Evolutionary conservation across 2,797 vertebrate species (phyloP), one percentile per base, ranked within the genome.

Genomic region (Rhinichthys osculus): DNA sequence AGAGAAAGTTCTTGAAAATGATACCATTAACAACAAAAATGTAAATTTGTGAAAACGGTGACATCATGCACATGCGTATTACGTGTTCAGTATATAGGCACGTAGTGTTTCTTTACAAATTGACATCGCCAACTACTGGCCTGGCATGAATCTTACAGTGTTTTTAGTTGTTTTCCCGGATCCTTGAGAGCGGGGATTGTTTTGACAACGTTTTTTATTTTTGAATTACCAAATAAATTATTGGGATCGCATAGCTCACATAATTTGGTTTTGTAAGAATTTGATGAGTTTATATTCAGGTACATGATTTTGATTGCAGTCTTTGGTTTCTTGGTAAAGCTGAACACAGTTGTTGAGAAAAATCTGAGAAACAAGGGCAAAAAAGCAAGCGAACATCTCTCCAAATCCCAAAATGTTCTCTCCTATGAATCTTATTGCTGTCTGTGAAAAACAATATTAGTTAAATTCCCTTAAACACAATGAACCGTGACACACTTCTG

Each of bases 391-490:
- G 1, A 76, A 76, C 33, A 19, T 33, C 47, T 52, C 47, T 35
- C 19, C 10, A 23, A 14, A 73, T 50, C 9, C 27, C 9, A 50
- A 73, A 8, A 76, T 11, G 19, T 33, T 11, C 47, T 33, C 3
- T 35, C 3, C 19, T 13, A 35, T 7, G 30, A 38, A 77, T 77
- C 50, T 4, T 77, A 23, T 1, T 38, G 50, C 11, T 0, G 50
- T 21, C 19, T 13, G 23, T 38, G 30, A 38, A 76, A 76, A 76
- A 76, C 21, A 7, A 23, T 23, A 35, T 13, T 11, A 19, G 16
- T 8, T 50, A 30, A 50, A 73, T 9, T 73, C 71, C 27, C n/a
- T 73, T 14, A 54, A 76, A 54, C 73, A 76, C 73, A 76, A 54
- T 4, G 50, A 77, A 54, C 73, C 3, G 33, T 57, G 73, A 33